phyloP scores from a whole-genome alignment of 2,113 vertebrate genomes.

The Ophiodon elongatus region DNA sequence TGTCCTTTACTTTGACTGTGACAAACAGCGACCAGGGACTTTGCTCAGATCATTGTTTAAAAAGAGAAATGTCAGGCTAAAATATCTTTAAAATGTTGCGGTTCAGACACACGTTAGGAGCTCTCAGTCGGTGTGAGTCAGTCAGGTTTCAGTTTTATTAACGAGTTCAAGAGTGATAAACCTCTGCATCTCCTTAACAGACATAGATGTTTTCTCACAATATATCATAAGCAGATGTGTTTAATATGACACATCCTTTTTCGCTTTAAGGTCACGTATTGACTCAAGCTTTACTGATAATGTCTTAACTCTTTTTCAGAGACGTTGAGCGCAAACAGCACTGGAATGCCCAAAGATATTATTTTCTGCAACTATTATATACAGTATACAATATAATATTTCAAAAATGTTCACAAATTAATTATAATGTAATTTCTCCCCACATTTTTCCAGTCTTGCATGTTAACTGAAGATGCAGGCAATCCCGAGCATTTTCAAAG shows the following conservation, averaged over 20 bases:
- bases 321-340: neutral
- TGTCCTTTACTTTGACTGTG: slow-evolving; percentile 41
- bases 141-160: neutral
- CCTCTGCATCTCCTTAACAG: neutral
- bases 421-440: neutral
- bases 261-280: neutral
- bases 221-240: neutral
- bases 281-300: slow-evolving; percentile 1
- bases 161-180: neutral
- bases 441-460: neutral
- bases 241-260: neutral
- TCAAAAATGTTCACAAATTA: neutral
- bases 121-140: neutral
- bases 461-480: neutral
- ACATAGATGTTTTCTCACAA: neutral
- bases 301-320: neutral
- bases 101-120: neutral
- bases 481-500: neutral
- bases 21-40: slow-evolving; percentile 8
- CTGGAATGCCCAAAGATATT: neutral
- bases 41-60: neutral
- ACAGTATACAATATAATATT: neutral
- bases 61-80: neutral
- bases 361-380: neutral
- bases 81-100: neutral